phyloP scores from a whole-genome alignment of 2,888 invertebrate species.

The Trissolcus japonicus region DNA sequence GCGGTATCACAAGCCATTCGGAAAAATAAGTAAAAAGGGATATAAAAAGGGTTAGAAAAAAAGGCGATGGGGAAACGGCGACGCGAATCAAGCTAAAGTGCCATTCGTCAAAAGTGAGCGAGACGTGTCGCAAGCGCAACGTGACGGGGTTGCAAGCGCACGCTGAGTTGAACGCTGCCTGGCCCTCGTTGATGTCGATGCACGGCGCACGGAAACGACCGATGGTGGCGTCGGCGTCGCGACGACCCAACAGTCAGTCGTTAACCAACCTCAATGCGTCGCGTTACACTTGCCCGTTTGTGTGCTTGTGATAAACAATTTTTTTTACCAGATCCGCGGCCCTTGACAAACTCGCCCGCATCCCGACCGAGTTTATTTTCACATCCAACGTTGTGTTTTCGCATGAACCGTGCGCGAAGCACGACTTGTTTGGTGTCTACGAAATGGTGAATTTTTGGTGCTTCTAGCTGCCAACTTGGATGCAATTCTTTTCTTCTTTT shows the following conservation, averaged over 20 bases:
- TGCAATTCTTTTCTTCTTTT: not conserved
- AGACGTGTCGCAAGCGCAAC: constrained; percentile 48
- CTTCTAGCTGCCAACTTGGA: not conserved
- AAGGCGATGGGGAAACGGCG: constrained; percentile 9
- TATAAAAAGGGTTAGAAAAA: constrained; percentile 38
- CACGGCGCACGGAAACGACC: constrained; percentile 55
- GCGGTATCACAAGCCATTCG: constrained; percentile 9
- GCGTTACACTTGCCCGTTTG: constrained; percentile 63
- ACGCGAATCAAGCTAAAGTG: constrained; percentile 42
- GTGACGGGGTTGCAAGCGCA: constrained; percentile 54
- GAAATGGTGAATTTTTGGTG: constrained; percentile 30
- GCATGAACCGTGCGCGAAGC: not conserved
- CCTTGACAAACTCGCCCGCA: not conserved
- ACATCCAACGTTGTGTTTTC: constrained; percentile 14
- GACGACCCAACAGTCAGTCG: constrained; percentile 74
- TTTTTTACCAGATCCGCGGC: constrained; percentile 3
- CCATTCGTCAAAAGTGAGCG: constrained; percentile 55
- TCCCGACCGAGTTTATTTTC: constrained; percentile 7
- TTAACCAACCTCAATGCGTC: constrained; percentile 72
- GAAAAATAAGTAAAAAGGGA: constrained; percentile 1
- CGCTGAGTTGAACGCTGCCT: constrained; percentile 58
- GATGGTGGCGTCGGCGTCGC: constrained; percentile 75
- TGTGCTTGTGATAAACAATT: constrained; percentile 36
- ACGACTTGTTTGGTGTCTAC: not conserved
- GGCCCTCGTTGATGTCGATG: constrained; percentile 61